These are phyloP conservation scores for Hemicordylus capensis DNA, from an alignment of 2,113 vertebrate species.

Conservation along the genomic window DNA sequence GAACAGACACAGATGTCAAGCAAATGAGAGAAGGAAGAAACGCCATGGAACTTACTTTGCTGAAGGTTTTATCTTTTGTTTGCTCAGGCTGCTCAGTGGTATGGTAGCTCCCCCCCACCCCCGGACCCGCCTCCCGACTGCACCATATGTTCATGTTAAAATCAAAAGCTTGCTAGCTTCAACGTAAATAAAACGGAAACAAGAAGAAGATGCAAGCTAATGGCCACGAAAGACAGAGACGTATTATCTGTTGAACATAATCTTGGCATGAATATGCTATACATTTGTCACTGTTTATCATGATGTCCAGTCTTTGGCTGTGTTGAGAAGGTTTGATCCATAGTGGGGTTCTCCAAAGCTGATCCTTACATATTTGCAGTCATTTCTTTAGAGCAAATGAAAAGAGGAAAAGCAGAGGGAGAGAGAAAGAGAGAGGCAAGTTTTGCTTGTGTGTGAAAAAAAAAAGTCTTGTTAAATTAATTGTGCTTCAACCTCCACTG, in stretches of 20 bases:
- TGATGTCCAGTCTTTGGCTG: conserved; percentile 34
- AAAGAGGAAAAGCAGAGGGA: conserved; percentile 9
- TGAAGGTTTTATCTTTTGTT: conserved; percentile 55
- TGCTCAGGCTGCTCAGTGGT: conserved; percentile 59
- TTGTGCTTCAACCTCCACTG: conserved; percentile 77
- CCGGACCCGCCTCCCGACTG: neutral
- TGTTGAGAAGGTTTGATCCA: conserved; percentile 28
- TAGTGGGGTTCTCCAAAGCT: conserved; percentile 49
- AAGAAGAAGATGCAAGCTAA: conserved; percentile 39
- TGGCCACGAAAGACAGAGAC: conserved; percentile 42
- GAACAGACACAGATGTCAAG: conserved; percentile 75
- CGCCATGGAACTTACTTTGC: conserved; percentile 57
- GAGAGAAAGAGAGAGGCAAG: neutral
- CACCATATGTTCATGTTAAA: conserved; percentile 58
- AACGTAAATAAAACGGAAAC: conserved; percentile 60
- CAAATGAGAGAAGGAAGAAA: conserved; percentile 70
- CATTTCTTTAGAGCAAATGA: conserved; percentile 45
- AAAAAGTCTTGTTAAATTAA: conserved; percentile 69
- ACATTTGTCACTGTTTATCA: conserved; percentile 51
- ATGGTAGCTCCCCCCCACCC: conserved; percentile 23
- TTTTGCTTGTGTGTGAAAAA: conserved; percentile 62
- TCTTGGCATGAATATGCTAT: conserved; percentile 40
- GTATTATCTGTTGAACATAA: conserved; percentile 59
- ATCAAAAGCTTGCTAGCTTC: conserved; percentile 45
- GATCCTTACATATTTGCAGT: conserved; percentile 53